A percentile compares a stretch with the other conserved stretches of the same genome.
These are phyloP conservation scores for Drosophila melanogaster DNA, from an alignment of 1,140 invertebrate species.

Conservation along the genomic window Release_6_plus_ISO1_MT NC_004354.4:5244001-5244500, in stretches of 20 bases:
- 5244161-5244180: neutral
- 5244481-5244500: neutral
- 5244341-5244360: constrained; percentile 19
- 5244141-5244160: constrained; percentile 23
- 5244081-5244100: constrained; percentile 34
- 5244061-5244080: constrained; percentile 36
- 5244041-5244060: constrained; percentile 80
- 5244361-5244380: constrained; percentile 22
- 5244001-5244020: constrained; percentile 84
- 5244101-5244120: constrained; percentile 38
- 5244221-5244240: constrained; percentile 15
- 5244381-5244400: constrained; percentile 8
- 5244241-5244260: neutral
- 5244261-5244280: neutral
- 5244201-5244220: constrained; percentile 13
- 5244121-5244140: constrained; percentile 49
- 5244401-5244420: neutral
- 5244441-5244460: neutral
- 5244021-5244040: constrained; percentile 83
- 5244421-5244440: constrained; percentile 2
- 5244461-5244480: neutral
- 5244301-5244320: constrained; percentile 7
- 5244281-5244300: constrained; percentile 14
- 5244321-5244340: constrained; percentile 34
- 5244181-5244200: constrained; percentile 9